Conservation (phyloP, 2,888 invertebrate species). For the Drosophila putrida region DNA sequence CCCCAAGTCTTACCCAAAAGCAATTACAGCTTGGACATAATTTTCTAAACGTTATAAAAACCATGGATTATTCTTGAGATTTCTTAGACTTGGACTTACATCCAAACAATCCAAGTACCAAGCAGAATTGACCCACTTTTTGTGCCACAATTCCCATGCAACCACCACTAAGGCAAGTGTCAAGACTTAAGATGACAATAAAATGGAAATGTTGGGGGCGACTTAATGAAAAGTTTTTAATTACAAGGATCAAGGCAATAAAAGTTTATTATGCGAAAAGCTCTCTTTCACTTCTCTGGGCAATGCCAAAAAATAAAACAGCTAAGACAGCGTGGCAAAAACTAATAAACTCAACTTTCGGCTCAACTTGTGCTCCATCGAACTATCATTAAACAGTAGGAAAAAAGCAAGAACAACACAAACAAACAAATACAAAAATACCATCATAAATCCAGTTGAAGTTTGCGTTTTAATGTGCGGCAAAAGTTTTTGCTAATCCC, state of each 20-base stretch:
- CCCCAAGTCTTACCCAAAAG: neutral
- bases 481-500: constrained; percentile 55
- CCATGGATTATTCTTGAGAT: constrained; percentile 4
- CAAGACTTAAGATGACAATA: constrained; percentile 34
- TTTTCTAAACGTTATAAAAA: constrained; percentile 1
- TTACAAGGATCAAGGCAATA: constrained; percentile 75
- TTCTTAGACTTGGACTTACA: neutral
- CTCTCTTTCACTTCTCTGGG: constrained; percentile 8
- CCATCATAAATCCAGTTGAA: constrained; percentile 55
- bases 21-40: constrained; percentile 10
- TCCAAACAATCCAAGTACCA: constrained; percentile 6
- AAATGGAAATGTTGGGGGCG: constrained; percentile 28
- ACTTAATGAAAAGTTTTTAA: constrained; percentile 75
- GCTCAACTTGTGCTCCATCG: constrained; percentile 22
- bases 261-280: constrained; percentile 76
- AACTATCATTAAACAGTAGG: constrained; percentile 40
- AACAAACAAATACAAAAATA: constrained; percentile 15
- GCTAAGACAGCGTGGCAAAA: constrained; percentile 41
- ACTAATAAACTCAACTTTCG: constrained; percentile 64
- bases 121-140: constrained; percentile 47
- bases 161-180: neutral
- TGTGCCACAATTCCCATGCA: constrained; percentile 3
- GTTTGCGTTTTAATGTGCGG: constrained; percentile 56
- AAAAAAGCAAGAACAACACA: constrained; percentile 2
- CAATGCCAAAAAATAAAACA: constrained; percentile 19